Evolutionary conservation across 2,113 vertebrate species (phyloP).

Genomic region (Neogale vison): DNA sequence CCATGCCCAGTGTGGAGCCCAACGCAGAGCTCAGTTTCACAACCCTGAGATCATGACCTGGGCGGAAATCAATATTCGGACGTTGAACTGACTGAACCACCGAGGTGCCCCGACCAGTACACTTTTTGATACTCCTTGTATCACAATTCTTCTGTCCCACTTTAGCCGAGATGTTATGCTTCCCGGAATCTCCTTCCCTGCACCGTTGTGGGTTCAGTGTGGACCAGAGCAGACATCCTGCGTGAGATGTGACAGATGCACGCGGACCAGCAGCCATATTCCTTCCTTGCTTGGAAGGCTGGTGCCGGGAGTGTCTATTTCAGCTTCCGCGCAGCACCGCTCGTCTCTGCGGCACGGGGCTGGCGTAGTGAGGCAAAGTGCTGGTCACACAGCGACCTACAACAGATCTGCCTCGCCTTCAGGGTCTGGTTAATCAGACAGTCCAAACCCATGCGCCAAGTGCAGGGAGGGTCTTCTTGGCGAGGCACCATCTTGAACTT

Average conservation of each 20-base stretch:
- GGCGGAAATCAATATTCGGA: background rate
- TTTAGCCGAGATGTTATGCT: background rate
- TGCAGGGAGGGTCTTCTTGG: background rate
- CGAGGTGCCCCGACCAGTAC: background rate
- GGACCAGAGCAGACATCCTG: background rate
- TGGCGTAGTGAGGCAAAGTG: background rate
- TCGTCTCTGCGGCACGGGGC: background rate
- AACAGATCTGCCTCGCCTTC: background rate
- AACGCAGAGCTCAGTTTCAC: background rate
- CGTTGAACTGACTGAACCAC: background rate
- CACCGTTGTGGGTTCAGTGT: background rate
- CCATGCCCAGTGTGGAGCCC: background rate
- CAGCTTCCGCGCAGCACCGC: accelerated
- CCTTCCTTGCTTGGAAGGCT: background rate
- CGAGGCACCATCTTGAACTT: background rate
- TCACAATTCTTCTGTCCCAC: background rate
- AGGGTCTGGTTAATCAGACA: background rate
- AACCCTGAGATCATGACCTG: background rate
- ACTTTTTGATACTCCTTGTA: background rate
- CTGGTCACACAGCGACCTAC: background rate
- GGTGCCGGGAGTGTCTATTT: accelerated
- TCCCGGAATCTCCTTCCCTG: background rate
- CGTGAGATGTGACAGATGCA: background rate
- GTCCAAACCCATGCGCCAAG: background rate
- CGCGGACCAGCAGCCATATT: background rate